Evolutionary conservation across 2,113 vertebrate species (phyloP), one percentile per base, ranked within the genome.

Genomic region (Alethe castanea): DNA sequence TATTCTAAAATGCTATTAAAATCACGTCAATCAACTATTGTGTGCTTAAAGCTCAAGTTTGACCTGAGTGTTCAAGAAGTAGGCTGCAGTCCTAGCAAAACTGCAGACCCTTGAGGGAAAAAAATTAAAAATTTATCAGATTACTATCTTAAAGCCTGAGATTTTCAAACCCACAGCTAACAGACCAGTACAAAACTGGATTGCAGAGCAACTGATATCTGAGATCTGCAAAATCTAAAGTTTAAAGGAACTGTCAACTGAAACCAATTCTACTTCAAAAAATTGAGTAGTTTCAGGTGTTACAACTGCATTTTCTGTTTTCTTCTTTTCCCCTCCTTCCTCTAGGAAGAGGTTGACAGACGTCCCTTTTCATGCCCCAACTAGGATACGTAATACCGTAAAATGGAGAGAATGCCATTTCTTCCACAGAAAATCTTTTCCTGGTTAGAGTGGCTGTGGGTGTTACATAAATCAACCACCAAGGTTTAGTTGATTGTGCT

Each of bases 1-100:
- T 97, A 97, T 98, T 97, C 97, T 97, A 97, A 97, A 97, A 98
- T 90, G 97, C 92, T 97, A 97, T 97, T 98, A 98, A 97, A 97
- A 96, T 93, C 82, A 81, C 0, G n/a, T 97, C 97, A 96, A 96
- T 97, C 97, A 97, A 44, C 65, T 26, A 15, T 10, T 60, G 78
- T 80, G 91, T 94, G 91, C 90, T 88, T 91, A 74, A 94, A 88
- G 81, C 77, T 96, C 93, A 94, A 95, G 95, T 89, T 50, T 95
- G 96, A 97, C 86, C 93, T 4, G 40, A 86, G 86, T 56, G 79
- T 80, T 81, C 93, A 73, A 70, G 93, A 84, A 94, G 85, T 0
- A 90, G 47, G 79, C 2, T 88, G 93, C 61, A 61, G 79, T 64
- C 90, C 69, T 26, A 64, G 90, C 78, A 90, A 74, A 96, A 90